Conservation (phyloP, 2,113 vertebrate species). For the Aleadryas rufinucha region DNA sequence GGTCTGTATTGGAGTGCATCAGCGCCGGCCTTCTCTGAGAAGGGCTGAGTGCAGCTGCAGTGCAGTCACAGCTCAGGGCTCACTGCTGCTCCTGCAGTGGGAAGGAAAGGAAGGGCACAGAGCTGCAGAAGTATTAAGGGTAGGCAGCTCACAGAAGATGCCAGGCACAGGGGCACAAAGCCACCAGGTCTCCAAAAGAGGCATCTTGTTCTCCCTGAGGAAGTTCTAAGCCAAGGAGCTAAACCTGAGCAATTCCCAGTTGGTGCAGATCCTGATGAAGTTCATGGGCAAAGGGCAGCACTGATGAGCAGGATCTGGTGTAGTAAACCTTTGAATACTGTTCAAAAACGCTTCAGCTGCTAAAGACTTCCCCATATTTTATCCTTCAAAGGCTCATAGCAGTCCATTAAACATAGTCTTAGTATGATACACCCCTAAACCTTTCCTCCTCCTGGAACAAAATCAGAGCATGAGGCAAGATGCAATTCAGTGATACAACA, state of each 20-base stretch:
- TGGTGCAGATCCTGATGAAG: background rate
- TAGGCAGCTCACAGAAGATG: background rate
- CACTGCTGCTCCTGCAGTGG: background rate
- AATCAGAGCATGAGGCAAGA: background rate
- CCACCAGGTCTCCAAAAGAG: background rate
- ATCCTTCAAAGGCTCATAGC: background rate
- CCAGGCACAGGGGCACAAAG: background rate
- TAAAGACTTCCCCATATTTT: background rate
- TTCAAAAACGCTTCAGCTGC: background rate
- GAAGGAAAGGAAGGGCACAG: background rate
- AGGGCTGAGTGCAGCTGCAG: background rate
- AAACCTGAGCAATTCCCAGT: background rate
- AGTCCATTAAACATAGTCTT: background rate
- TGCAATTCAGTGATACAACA: background rate
- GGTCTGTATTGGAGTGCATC: background rate
- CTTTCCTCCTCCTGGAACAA: background rate
- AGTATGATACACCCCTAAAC: background rate
- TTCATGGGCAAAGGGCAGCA: background rate
- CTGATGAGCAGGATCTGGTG: background rate
- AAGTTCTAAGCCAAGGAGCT: background rate
- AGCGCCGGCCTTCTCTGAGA: background rate
- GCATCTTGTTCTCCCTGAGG: background rate
- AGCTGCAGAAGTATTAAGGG: background rate
- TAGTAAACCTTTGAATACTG: background rate
- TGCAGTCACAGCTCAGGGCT: background rate